A percentile compares a stretch with the other conserved stretches of the same genome.
Evolutionary conservation across 2,888 invertebrate species (phyloP).

Genomic region (Zygothrica quintamaculata): DNA sequence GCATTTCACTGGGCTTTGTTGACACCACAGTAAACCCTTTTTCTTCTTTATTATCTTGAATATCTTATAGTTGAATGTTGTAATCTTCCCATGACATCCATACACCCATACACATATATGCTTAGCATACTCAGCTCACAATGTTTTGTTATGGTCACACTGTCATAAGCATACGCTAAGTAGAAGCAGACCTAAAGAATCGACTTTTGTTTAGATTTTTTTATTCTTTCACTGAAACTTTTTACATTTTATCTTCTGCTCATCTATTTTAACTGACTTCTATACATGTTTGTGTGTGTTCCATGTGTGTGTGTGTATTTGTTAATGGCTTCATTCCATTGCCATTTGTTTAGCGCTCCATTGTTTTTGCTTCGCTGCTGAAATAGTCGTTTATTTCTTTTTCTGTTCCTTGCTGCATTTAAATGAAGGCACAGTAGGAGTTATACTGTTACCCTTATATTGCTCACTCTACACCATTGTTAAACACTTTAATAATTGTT

Average conservation of each 20-base stretch:
- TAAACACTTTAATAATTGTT: constrained; percentile 53
- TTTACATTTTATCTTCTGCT: constrained; percentile 40
- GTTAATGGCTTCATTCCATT: constrained; percentile 72
- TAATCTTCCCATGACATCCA: not conserved
- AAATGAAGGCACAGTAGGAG: constrained; percentile 38
- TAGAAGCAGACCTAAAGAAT: constrained; percentile 41
- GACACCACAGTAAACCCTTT: not conserved
- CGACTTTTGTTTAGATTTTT: constrained; percentile 56
- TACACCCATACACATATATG: not conserved
- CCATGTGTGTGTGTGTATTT: constrained; percentile 31
- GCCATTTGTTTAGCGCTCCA: constrained; percentile 66
- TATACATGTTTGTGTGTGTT: constrained; percentile 24
- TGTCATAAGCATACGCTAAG: constrained; percentile 41
- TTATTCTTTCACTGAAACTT: constrained; percentile 58
- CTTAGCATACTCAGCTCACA: not conserved
- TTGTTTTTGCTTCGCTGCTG: constrained; percentile 60
- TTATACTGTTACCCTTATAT: not conserved
- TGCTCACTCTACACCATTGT: not conserved
- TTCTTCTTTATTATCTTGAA: constrained; percentile 6
- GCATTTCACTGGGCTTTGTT: not conserved
- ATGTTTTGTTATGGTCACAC: constrained; percentile 42
- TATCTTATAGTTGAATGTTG: not conserved
- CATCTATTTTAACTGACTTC: constrained; percentile 44
- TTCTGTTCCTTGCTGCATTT: constrained; percentile 24
- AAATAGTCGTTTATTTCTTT: constrained; percentile 50